Evolutionary conservation across 2,888 invertebrate genomes (phyloP).

Genomic region (Rhagium mordax): DNA sequence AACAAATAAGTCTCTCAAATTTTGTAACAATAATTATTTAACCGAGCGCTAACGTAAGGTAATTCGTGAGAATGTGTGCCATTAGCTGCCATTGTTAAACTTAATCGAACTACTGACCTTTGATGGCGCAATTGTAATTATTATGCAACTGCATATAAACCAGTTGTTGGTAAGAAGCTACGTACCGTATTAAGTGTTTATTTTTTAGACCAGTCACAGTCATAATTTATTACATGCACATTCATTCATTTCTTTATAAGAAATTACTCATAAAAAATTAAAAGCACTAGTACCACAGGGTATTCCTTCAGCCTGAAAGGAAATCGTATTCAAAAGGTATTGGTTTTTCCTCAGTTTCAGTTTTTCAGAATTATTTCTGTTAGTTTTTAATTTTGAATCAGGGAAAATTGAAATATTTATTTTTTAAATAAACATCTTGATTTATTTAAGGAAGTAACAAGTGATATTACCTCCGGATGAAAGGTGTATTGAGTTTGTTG

Average conservation of each 20-base stretch:
- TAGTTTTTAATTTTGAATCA: no score
- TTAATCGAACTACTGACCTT: slow-evolving; percentile 44
- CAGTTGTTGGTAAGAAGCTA: not conserved
- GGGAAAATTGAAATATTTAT: not conserved
- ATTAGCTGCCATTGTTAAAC: slow-evolving; percentile 35
- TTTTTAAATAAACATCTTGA: no score
- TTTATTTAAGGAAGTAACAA: not conserved
- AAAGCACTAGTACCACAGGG: no score
- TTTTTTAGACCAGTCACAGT: no score
- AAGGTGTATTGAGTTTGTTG: not conserved
- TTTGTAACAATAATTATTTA: slow-evolving; percentile 55
- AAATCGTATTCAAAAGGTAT: no score
- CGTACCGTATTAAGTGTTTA: not conserved
- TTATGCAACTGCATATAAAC: slow-evolving; percentile 20
- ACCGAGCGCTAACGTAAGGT: slow-evolving; percentile 37
- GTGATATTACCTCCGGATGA: not conserved
- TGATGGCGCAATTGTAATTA: slow-evolving; percentile 38
- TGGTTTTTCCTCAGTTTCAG: no score
- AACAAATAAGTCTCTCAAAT: slow-evolving; percentile 41
- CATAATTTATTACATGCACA: not conserved
- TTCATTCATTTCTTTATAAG: not conserved
- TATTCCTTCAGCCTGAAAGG: no score
- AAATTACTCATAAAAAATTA: no score
- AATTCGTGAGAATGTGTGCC: slow-evolving; percentile 54
- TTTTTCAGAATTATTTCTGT: no score